Base-by-base conservation (phyloP, 2,797 vertebrate genomes). In the Dendrocincla fuliginosa region DNA sequence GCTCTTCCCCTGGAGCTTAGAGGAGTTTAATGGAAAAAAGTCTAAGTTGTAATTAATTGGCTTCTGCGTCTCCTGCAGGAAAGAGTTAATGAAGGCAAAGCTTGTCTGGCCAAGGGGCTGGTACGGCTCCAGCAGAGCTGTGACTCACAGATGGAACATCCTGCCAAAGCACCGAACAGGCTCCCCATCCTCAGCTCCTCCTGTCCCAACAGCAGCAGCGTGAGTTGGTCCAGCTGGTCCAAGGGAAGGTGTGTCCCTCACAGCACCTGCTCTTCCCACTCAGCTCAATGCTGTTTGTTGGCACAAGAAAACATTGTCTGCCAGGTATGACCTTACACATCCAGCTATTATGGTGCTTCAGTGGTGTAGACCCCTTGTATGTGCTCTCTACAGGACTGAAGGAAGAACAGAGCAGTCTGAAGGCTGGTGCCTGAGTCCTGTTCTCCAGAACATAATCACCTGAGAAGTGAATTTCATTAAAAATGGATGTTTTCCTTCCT, bases 81-180 rank as follows among this genome's bases (percentile, higher is more conserved):
- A 97, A 94, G 96, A 94, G 96, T 97, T 96, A 97, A 96, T 94
- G 95, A 96, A 94, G 82, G 92, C 69, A 92, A 83, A 91, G 69
- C 93, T 89, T 71, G 95, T 96, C 95, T 95, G 95, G 87, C 89
- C 84, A 39, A 89, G 84, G 89, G 92, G 79, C 78, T 92, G 86
- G 52, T 84, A 23, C 0, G 8, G 39, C 88, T 96, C 93, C 90
- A 84, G 74, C 5, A 22, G 88, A 74, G 71, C 84, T 42, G 10
- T 96, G 95, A 94, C 78, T 96, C 96, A 97, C 33, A 56, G 61
- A 13, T 46, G 5, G 83, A 92, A 42, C 64, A 70, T 52, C 77
- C 87, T 94, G 91, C 71, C 79, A 93, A 52, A 82, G 83, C 79
- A 81, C 41, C 0, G 1, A 65, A 60, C 56, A 67, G 78, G 47